Conservation (phyloP, 2,888 invertebrate genomes). For the Clostera curtula region DNA sequence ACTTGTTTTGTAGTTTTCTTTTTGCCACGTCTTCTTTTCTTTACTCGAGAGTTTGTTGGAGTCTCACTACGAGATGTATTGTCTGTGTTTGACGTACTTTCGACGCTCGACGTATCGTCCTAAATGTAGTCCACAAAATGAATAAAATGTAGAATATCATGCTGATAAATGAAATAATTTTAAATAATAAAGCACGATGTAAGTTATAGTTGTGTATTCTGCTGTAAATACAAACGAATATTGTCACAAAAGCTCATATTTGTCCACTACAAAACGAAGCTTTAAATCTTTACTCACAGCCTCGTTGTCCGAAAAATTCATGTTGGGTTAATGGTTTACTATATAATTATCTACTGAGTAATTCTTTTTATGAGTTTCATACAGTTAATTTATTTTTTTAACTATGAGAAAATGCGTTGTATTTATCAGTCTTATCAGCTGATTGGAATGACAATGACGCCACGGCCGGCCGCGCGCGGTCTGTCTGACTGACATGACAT, state of each 20-base stretch:
- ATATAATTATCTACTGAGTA: too few species aligned
- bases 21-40: slow-evolving; percentile 73
- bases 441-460: slow-evolving; percentile 23
- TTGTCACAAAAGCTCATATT: slow-evolving; percentile 7
- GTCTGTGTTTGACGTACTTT: slow-evolving; percentile 86
- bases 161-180: slow-evolving; percentile 1
- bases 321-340: too few species aligned
- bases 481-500: slow-evolving; percentile 22
- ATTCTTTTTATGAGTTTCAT: slow-evolving; percentile 14
- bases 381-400: slow-evolving; percentile 5
- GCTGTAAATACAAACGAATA: background rate
- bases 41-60: slow-evolving; percentile 79
- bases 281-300: slow-evolving; percentile 47
- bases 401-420: background rate
- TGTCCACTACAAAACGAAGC: slow-evolving; percentile 6
- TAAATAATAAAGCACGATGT: too few species aligned
- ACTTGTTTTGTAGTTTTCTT: slow-evolving; percentile 76
- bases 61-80: slow-evolving; percentile 88
- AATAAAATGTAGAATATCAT: background rate
- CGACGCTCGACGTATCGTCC: slow-evolving; percentile 87
- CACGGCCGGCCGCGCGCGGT: slow-evolving; percentile 14
- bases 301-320: slow-evolving; percentile 69
- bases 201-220: too few species aligned
- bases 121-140: slow-evolving; percentile 20
- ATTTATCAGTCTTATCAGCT: slow-evolving; percentile 38